A percentile compares a stretch with the other conserved stretches of the same genome.
These are phyloP conservation scores for Nineta flava DNA, from an alignment of 2,888 invertebrate species.

Conservation along the genomic window DNA sequence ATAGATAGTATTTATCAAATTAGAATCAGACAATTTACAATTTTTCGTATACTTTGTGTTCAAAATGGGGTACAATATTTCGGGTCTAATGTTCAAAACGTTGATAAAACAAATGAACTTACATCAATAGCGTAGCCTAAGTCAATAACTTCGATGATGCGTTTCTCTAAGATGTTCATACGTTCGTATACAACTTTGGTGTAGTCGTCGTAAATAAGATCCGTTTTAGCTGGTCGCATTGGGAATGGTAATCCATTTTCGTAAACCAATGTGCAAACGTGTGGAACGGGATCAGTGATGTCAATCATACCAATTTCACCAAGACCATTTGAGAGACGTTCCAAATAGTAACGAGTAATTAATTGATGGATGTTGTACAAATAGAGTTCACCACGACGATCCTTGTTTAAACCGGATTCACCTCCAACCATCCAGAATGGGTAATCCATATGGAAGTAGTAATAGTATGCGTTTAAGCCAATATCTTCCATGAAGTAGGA, in stretches of 20 bases:
- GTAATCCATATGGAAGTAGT: conserved; percentile 40
- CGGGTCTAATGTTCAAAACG: too few relatives aligned
- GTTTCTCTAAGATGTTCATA: conserved; percentile 35
- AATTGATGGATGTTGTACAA: conserved; percentile 50
- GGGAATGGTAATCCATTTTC: conserved; percentile 44
- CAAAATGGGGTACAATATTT: too few relatives aligned
- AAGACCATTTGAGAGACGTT: conserved; percentile 46
- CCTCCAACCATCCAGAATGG: conserved; percentile 45
- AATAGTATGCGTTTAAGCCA: conserved; percentile 44
- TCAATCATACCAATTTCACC: conserved; percentile 40
- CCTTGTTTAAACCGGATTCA: conserved; percentile 24
- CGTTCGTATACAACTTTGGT: conserved; percentile 30
- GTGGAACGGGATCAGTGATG: conserved; percentile 29
- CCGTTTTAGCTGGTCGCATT: conserved; percentile 32
- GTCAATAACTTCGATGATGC: conserved; percentile 44
- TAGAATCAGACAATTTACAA: too few relatives aligned
- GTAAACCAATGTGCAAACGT: conserved; percentile 28
- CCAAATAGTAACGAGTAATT: conserved; percentile 50
- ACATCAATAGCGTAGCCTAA: conserved; percentile 30
- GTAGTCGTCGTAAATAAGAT: conserved; percentile 26
- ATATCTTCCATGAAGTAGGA: conserved; percentile 51
- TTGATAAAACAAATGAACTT: too few relatives aligned
- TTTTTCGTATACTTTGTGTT: too few relatives aligned
- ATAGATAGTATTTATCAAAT: too few relatives aligned
- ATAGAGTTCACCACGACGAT: conserved; percentile 39